Conservation (phyloP, 2,797 vertebrate genomes). For the Poecilia gillii region DNA sequence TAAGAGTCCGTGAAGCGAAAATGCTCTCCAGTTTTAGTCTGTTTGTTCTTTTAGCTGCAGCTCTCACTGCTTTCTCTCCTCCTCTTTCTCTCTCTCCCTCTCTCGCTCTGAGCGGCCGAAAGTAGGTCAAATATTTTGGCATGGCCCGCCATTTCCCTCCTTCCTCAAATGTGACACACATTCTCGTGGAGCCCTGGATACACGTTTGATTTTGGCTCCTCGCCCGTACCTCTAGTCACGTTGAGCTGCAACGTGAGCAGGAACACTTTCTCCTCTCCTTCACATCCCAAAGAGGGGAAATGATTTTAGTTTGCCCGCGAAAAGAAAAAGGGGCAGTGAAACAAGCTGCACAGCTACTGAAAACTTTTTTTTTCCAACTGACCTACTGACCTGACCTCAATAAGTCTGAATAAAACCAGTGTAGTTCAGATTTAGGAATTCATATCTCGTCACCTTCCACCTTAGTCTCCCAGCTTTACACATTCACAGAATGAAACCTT, state of each 20-base stretch:
- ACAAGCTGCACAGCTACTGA: background rate
- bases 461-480: background rate
- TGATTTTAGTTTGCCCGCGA: background rate
- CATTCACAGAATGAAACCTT: background rate
- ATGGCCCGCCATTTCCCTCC: conserved; percentile 60
- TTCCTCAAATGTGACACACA: conserved; percentile 75
- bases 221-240: conserved; percentile 71
- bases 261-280: background rate
- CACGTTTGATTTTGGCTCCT: conserved; percentile 66
- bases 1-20: background rate
- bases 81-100: conserved; percentile 7
- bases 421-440: background rate
- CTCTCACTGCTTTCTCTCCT: background rate
- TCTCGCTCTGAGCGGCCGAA: conserved; percentile 16
- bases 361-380: background rate
- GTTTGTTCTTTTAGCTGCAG: conserved; percentile 6
- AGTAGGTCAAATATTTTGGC: conserved; percentile 79
- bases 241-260: conserved; percentile 79
- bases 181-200: conserved; percentile 67
- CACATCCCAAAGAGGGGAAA: background rate
- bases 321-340: background rate
- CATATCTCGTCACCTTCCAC: background rate
- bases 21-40: background rate
- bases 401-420: background rate
- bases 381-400: conserved; percentile 3